A percentile compares a stretch with the other conserved stretches of the same genome.
Conservation (phyloP, 2,888 invertebrate species). For the Tethea ocularis region DNA sequence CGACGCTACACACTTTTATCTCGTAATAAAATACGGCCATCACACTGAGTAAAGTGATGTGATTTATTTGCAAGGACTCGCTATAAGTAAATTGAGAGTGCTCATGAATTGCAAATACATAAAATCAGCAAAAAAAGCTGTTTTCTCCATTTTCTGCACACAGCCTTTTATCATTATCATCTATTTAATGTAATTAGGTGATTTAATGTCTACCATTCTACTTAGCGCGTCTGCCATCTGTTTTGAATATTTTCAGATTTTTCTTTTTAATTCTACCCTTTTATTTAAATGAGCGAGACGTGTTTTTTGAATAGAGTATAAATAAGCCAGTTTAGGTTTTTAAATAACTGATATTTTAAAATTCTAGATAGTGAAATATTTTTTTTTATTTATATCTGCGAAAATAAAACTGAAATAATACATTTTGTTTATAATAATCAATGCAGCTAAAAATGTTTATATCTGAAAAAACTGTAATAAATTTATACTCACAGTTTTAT, state of each 20-base stretch:
- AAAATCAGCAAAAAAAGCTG: constrained; percentile 10
- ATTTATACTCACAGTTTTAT: constrained; percentile 93
- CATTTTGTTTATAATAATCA: too few relatives aligned
- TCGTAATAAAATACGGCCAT: constrained; percentile 4
- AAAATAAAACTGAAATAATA: too few relatives aligned
- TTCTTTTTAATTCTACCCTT: not conserved
- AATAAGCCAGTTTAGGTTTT: too few relatives aligned
- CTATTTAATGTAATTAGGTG: constrained; percentile 11
- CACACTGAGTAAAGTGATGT: constrained; percentile 8
- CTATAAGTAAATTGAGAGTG: constrained; percentile 11
- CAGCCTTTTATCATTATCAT: constrained; percentile 7
- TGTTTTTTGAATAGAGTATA: not conserved
- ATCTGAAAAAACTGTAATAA: not conserved
- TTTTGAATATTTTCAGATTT: not conserved
- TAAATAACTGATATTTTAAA: too few relatives aligned
- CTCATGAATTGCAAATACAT: constrained; percentile 12
- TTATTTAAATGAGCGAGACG: not conserved
- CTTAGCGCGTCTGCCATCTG: constrained; percentile 3
- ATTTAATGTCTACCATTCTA: not conserved
- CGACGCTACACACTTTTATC: not conserved
- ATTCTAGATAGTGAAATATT: too few relatives aligned
- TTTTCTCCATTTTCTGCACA: constrained; percentile 6
- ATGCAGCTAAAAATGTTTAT: too few relatives aligned
- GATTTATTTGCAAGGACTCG: constrained; percentile 11
- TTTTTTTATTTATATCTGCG: too few relatives aligned